Conservation (phyloP, 2,797 vertebrate genomes). For the Decapterus maruadsi region DNA sequence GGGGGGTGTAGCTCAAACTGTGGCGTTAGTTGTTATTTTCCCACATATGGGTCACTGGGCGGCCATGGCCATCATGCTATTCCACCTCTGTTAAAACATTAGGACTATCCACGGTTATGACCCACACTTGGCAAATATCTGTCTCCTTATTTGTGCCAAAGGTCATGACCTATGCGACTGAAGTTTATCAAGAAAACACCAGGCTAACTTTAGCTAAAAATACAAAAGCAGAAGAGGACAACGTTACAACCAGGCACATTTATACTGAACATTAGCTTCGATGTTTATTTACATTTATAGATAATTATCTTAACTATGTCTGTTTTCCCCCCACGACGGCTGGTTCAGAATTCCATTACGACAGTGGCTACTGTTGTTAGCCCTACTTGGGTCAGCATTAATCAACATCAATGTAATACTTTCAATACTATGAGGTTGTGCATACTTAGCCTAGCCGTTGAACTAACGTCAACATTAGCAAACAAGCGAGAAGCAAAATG, state of each 20-base stretch:
- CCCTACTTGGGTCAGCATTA: neutral
- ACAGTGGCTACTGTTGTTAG: constrained; percentile 36
- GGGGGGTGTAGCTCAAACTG: neutral
- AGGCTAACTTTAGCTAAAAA: constrained; percentile 41
- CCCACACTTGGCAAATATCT: constrained; percentile 59
- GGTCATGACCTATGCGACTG: constrained; percentile 51
- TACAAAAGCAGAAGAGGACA: accelerated
- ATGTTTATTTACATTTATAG: constrained; percentile 30
- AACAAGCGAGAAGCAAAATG: constrained; percentile 21
- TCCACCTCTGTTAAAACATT: neutral
- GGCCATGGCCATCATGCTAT: constrained; percentile 26
- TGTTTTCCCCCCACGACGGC: neutral
- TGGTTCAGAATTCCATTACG: constrained; percentile 9
- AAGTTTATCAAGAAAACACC: constrained; percentile 24
- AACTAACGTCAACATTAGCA: constrained; percentile 45
- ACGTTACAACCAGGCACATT: neutral
- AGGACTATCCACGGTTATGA: constrained; percentile 15
- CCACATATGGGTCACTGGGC: constrained; percentile 33
- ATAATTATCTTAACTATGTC: neutral
- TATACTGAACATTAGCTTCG: neutral
- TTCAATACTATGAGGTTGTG: neutral
- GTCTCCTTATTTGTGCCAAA: constrained; percentile 33
- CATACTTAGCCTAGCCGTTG: constrained; percentile 5
- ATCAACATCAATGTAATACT: neutral
- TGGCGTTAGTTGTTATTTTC: constrained; percentile 17